Base-by-base conservation (phyloP, 2,113 vertebrate genomes). In the Corythaixoides concolor region DNA sequence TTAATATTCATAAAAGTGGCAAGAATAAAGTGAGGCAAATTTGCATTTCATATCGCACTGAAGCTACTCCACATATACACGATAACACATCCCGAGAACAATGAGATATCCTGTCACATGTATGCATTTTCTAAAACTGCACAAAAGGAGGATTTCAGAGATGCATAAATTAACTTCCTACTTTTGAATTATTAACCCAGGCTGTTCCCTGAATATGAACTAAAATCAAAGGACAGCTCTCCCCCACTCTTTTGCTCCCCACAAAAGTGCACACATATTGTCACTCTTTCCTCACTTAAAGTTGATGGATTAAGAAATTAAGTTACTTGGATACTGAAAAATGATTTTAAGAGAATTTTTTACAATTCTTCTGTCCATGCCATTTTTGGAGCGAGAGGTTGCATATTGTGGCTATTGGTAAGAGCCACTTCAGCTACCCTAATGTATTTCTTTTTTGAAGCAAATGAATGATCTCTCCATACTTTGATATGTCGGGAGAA, bases 1-100 rank as follows among this genome's bases (percentile, higher is more conserved):
- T 97, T 97, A 97, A 96, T 97, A 97, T 97, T 97, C 97, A 97
- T 97, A 96, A 95, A 97, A 97, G 70, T 97, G 93, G 94, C 83
- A 96, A 96, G 97, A 96, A 97, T 90, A 97, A 97, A 97, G 96
- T 96, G 88, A 96, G 63, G 84, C 66, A 92, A 97, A 97, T 97
- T 97, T 97, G 96, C 95, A 97, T 97, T 97, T 97, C 95, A 94
- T 97, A 96, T 94, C 74, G 1, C 81, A 91, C 92, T 95, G 88
- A 96, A 95, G 77, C 81, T 96, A 95, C 92, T 96, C 95, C 92
- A 97, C 70, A 95, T 96, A 92, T 94, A 96, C 95, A 97, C 0
- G 81, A 88, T 97, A 97, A 96, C 92, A 94, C 87, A 91, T 94
- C 89, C 91, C 3, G 67, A 96, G 97, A 97, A 97, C 96, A 97